Percentiles rank a stretch among this genome's conserved stretches.
phyloP scores from a whole-genome alignment of 2,797 vertebrate species.

The Nannoperca australis region DNA sequence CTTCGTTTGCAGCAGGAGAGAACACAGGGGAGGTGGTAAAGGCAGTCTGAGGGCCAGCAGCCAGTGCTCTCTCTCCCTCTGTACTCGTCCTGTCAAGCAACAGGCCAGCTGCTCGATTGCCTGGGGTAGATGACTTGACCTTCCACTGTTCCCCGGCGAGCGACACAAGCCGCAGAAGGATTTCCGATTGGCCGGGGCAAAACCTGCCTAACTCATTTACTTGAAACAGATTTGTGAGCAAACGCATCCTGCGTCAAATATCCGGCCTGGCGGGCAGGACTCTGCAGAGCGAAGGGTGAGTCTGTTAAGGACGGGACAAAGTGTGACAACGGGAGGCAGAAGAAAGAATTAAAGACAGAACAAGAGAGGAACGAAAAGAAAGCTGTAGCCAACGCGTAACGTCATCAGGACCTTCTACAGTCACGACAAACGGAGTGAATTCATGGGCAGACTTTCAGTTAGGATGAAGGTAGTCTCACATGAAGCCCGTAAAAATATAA shows the following conservation, averaged over 20 bases:
- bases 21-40: conserved; percentile 41
- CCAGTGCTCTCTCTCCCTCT: conserved; percentile 13
- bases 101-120: conserved; percentile 56
- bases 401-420: not conserved
- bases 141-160: conserved; percentile 63
- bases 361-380: not conserved
- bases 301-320: conserved; percentile 23
- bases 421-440: conserved; percentile 8
- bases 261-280: conserved; percentile 40
- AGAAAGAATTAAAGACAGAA: conserved; percentile 16
- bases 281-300: not conserved
- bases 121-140: conserved; percentile 70
- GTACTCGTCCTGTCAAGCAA: conserved; percentile 46
- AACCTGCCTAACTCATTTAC: conserved; percentile 59
- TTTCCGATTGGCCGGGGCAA: conserved; percentile 36
- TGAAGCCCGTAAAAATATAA: conserved; percentile 9
- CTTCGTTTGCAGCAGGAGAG: conserved; percentile 65
- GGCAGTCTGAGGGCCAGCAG: conserved; percentile 41
- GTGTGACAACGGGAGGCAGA: conserved; percentile 29
- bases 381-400: not conserved
- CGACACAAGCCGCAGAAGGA: conserved; percentile 46
- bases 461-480: conserved; percentile 7
- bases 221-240: conserved; percentile 61
- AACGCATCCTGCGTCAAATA: conserved; percentile 55
- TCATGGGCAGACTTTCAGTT: conserved; percentile 25